Evolutionary conservation across 2,113 vertebrate genomes (phyloP).

Genomic region (Hippocampus zosterae): DNA sequence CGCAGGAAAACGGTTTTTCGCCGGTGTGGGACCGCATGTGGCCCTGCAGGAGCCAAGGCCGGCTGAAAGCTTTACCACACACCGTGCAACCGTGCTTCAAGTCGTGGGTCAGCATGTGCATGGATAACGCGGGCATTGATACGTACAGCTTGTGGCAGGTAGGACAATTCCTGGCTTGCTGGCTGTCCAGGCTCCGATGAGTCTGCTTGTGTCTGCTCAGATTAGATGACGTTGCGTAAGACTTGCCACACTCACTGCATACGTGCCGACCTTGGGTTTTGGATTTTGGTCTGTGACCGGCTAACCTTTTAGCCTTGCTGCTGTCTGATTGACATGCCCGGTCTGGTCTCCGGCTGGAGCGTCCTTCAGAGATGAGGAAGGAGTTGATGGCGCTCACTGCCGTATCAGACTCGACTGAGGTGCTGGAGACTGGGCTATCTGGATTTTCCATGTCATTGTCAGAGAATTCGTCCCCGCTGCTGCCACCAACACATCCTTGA

Average conservation of each 20-base stretch:
- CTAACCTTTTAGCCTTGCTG: slow-evolving; percentile 2
- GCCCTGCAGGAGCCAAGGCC: slow-evolving; percentile 87
- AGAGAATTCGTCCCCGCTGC: slow-evolving; percentile 56
- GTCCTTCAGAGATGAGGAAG: slow-evolving; percentile 49
- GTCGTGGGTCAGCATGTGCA: slow-evolving; percentile 89
- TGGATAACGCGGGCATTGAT: slow-evolving; percentile 89
- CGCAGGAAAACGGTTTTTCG: slow-evolving; percentile 86
- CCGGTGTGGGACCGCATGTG: slow-evolving; percentile 90
- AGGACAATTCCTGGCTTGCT: slow-evolving; percentile 75
- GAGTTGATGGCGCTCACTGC: slow-evolving; percentile 21
- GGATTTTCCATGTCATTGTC: slow-evolving; percentile 60
- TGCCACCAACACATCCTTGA: slow-evolving; percentile 22
- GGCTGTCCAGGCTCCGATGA: slow-evolving; percentile 63
- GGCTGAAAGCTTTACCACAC: slow-evolving; percentile 85
- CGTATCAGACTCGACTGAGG: slow-evolving; percentile 38
- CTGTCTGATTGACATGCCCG: slow-evolving; percentile 21
- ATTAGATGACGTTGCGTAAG: slow-evolving; percentile 61
- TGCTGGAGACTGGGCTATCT: slow-evolving; percentile 50
- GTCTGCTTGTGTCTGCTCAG: slow-evolving; percentile 66
- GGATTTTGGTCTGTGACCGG: slow-evolving; percentile 30
- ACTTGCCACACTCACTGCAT: slow-evolving; percentile 60
- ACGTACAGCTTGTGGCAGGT: slow-evolving; percentile 86
- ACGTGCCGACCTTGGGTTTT: slow-evolving; percentile 41
- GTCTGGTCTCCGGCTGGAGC: slow-evolving; percentile 23
- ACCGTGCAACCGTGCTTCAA: slow-evolving; percentile 84